phyloP scores from a whole-genome alignment of 2,113 vertebrate genomes.

The Suricata suricatta region DNA sequence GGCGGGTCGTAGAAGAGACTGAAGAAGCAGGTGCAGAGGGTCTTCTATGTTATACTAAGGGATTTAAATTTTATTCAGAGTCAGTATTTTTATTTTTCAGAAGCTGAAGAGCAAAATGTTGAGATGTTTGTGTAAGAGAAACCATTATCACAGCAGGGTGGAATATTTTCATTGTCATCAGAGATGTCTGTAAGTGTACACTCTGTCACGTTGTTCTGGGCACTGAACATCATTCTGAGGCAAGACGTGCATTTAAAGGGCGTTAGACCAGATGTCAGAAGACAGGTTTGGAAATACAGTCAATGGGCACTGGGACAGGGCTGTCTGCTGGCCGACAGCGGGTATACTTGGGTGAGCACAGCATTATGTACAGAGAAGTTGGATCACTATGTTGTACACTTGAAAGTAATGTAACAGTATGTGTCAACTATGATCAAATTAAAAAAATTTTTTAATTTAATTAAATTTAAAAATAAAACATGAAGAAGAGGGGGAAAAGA shows the following conservation, averaged over 20 bases:
- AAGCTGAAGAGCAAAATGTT: not conserved
- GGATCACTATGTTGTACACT: not conserved
- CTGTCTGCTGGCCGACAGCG: not conserved
- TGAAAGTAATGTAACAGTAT: not conserved
- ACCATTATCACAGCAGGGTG: not conserved
- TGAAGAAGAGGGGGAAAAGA: not conserved
- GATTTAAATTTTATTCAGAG: not conserved
- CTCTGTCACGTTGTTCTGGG: not conserved
- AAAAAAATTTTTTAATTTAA: not conserved
- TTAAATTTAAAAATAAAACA: not conserved
- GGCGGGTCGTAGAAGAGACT: not conserved
- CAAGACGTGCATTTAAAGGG: not conserved
- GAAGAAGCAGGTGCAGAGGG: not conserved
- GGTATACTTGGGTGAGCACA: not conserved
- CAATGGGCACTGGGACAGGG: not conserved
- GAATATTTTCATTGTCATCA: not conserved
- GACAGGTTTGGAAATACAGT: not conserved
- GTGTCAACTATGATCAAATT: not conserved
- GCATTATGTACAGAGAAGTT: not conserved
- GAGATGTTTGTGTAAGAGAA: not conserved
- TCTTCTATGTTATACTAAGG: not conserved
- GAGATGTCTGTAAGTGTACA: not conserved
- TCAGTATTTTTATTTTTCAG: not conserved
- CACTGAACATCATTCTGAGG: not conserved
- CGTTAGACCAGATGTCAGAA: not conserved